A percentile compares a stretch with the other conserved stretches of the same genome.
Evolutionary conservation across 1,140 invertebrate species (phyloP).

Genomic region (Lanistes nyassanus): DNA sequence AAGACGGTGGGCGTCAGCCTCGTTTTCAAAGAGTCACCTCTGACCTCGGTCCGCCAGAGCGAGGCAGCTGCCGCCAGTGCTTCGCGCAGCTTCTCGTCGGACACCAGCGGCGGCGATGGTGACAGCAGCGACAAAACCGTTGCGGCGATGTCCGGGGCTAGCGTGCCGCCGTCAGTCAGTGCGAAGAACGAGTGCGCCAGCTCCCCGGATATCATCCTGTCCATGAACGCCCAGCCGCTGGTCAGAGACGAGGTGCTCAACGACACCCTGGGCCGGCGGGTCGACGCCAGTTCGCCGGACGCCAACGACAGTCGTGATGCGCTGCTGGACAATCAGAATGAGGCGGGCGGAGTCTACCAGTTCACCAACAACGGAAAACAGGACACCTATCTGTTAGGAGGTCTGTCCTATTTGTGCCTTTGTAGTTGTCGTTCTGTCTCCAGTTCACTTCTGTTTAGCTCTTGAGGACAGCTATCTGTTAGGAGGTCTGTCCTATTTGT

Average conservation of each 20-base stretch:
- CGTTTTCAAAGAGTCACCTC: conserved; percentile 6
- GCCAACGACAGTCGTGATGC: not conserved
- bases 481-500: not conserved
- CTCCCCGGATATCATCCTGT: conserved; percentile 7
- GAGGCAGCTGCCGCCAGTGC: not conserved
- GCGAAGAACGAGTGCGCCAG: conserved; percentile 21
- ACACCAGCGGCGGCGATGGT: not conserved
- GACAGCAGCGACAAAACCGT: not conserved
- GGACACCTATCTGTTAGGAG: not conserved
- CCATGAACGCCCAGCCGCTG: conserved; percentile 23
- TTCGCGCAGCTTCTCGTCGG: not conserved
- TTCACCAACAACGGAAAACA: not conserved
- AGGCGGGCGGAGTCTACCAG: not conserved
- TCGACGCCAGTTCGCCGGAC: not conserved
- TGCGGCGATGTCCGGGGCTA: not conserved
- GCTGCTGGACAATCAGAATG: not conserved
- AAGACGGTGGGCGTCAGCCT: not conserved
- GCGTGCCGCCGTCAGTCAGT: not conserved
- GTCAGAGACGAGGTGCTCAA: not conserved
- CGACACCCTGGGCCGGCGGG: conserved; percentile 11
- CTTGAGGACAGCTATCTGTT: conserved; percentile 1
- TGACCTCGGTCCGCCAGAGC: not conserved
- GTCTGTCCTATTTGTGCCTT: too few species aligned
- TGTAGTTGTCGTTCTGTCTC: too few species aligned
- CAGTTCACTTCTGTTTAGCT: too few species aligned